Evolutionary conservation across 2,113 vertebrate species (phyloP).

Genomic region (Aplodontia rufa): DNA sequence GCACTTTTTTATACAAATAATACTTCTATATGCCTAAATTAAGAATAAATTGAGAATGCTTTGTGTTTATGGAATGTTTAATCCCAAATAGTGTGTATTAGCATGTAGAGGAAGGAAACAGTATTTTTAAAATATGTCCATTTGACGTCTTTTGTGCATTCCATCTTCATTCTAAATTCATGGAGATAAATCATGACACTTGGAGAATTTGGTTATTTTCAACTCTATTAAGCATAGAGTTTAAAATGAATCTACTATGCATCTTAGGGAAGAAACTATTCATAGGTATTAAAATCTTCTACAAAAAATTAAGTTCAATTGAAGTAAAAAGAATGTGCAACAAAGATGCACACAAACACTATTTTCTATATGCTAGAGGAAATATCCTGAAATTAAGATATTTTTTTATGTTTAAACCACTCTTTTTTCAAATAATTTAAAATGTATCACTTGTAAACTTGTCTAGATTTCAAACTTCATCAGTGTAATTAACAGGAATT

Average conservation of each 20-base stretch:
- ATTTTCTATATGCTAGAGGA: not conserved
- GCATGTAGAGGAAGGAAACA: not conserved
- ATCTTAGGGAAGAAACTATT: not conserved
- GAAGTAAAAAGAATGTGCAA: not conserved
- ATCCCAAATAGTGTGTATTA: not conserved
- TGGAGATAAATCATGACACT: too few relatives aligned
- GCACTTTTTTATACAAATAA: not conserved
- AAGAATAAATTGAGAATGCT: not conserved
- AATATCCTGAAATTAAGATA: not conserved
- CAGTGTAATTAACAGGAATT: not conserved
- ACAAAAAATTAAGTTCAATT: not conserved
- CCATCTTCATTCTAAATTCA: not conserved
- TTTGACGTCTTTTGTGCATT: not conserved
- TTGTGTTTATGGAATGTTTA: not conserved
- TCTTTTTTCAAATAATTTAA: not conserved
- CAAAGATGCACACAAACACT: not conserved
- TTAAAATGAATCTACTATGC: not conserved
- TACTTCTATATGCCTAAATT: not conserved
- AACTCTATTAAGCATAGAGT: not conserved
- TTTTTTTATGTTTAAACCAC: not conserved
- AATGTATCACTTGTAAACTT: not conserved
- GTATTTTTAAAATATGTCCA: not conserved
- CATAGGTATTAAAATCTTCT: not conserved
- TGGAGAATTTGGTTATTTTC: too few relatives aligned
- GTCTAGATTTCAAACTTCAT: constrained; percentile 17